These are phyloP conservation scores for Monopis laevigella DNA, from an alignment of 2,888 invertebrate species.

Conservation along the genomic window DNA sequence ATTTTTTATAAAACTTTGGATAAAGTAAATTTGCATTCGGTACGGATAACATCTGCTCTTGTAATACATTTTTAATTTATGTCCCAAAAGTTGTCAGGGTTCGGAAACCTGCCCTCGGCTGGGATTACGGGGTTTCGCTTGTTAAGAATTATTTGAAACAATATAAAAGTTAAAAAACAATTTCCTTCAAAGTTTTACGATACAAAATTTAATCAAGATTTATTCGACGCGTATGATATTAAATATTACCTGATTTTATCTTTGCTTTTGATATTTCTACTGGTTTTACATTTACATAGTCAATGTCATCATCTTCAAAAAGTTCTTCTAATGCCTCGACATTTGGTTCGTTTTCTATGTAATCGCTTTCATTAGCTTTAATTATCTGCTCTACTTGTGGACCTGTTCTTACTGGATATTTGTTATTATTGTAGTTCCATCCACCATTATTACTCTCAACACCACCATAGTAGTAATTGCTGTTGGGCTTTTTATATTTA, in stretches of 20 bases:
- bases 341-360: no score
- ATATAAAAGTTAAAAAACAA: conserved; percentile 19
- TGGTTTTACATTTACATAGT: no score
- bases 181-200: conserved; percentile 22
- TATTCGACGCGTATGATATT: not conserved
- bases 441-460: no score
- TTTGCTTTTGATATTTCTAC: no score
- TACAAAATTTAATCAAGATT: not conserved
- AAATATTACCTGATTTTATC: conserved; percentile 4
- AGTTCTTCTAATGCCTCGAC: no score
- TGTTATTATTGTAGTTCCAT: no score
- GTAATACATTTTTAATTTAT: conserved; percentile 62
- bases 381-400: no score
- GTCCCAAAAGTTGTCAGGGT: conserved; percentile 45
- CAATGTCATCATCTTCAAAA: no score
- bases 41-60: conserved; percentile 43
- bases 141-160: conserved; percentile 32
- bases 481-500: no score
- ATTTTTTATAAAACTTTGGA: conserved; percentile 35
- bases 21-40: conserved; percentile 54
- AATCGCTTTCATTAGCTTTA: no score
- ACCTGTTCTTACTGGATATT: no score
- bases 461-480: no score
- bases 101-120: conserved; percentile 18
- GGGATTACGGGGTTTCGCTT: conserved; percentile 29